Evolutionary conservation across 2,113 vertebrate genomes (phyloP).

Genomic region (Pyxicephalus adspersus): DNA sequence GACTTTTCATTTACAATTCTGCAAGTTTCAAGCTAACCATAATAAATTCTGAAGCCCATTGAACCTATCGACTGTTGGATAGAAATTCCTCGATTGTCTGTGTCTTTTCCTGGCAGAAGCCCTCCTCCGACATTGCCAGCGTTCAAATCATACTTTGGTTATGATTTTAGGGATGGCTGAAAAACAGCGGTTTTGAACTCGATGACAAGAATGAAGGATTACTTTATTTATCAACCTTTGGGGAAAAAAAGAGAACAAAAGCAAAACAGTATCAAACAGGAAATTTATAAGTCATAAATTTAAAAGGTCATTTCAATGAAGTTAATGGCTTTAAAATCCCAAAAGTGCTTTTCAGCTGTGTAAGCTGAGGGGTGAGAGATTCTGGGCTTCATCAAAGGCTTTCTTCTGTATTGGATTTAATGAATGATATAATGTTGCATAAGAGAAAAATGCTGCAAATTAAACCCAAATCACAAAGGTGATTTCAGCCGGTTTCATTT

Average conservation of each 20-base stretch:
- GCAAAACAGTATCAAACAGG: not conserved
- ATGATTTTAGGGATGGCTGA: constrained; percentile 30
- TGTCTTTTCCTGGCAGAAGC: constrained; percentile 14
- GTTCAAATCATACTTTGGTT: constrained; percentile 2
- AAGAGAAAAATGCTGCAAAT: no score
- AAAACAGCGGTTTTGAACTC: constrained; percentile 13
- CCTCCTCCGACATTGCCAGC: not conserved
- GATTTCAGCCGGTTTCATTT: no score
- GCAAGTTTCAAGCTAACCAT: not conserved
- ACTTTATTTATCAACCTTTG: not conserved
- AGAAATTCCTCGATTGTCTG: not conserved
- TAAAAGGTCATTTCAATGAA: not conserved
- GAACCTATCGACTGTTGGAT: not conserved
- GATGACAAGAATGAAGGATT: constrained; percentile 18
- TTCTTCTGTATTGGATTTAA: no score
- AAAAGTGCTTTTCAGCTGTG: not conserved
- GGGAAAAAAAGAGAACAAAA: not conserved
- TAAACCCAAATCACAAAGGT: no score
- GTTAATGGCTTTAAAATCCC: not conserved
- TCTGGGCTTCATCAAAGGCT: no score
- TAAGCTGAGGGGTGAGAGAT: no score
- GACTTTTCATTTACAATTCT: not conserved
- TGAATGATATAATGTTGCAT: no score
- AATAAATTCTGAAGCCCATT: not conserved
- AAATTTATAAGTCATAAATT: constrained; percentile 1